These are phyloP conservation scores for Phrynocephalus vlangalii DNA, from an alignment of 2,797 vertebrate species.

Conservation along the genomic window DNA sequence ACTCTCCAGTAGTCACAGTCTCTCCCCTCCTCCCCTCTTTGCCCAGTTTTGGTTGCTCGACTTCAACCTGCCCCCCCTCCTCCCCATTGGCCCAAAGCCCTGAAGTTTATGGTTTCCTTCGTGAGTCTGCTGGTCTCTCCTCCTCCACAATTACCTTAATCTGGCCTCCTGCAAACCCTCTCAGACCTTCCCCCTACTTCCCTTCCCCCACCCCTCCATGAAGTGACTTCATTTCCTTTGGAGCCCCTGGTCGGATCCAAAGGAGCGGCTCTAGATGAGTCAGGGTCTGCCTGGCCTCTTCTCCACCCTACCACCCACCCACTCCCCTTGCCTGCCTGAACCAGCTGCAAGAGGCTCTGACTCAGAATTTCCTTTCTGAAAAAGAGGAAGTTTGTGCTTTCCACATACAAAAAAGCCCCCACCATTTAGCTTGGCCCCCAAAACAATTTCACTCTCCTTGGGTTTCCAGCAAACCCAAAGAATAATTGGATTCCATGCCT, in stretches of 20 bases:
- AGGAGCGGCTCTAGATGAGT: conserved; percentile 48
- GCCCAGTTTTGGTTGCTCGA: not conserved
- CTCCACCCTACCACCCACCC: not conserved
- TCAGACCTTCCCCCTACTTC: not conserved
- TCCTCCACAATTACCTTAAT: not conserved
- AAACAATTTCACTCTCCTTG: not conserved
- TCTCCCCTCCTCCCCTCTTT: not conserved
- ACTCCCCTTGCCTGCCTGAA: not conserved
- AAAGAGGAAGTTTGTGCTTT: conserved; percentile 6
- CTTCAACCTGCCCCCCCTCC: not conserved
- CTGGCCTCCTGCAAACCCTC: not conserved
- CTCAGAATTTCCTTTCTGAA: conserved; percentile 40
- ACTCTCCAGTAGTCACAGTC: not conserved
- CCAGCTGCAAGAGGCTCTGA: conserved; percentile 60
- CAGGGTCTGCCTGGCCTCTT: conserved; percentile 49
- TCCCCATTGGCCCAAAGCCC: not conserved
- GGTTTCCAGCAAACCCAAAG: no score
- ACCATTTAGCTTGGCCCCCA: not conserved
- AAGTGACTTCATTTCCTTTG: conserved; percentile 13
- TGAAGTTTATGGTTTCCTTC: not conserved
- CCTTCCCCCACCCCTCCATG: not conserved
- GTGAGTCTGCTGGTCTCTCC: not conserved
- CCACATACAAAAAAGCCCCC: conserved; percentile 4
- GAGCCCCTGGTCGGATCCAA: conserved; percentile 14
- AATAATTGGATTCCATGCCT: not conserved